Conservation (phyloP, 2,113 vertebrate species). For the Phalacrocorax pelagicus region DNA sequence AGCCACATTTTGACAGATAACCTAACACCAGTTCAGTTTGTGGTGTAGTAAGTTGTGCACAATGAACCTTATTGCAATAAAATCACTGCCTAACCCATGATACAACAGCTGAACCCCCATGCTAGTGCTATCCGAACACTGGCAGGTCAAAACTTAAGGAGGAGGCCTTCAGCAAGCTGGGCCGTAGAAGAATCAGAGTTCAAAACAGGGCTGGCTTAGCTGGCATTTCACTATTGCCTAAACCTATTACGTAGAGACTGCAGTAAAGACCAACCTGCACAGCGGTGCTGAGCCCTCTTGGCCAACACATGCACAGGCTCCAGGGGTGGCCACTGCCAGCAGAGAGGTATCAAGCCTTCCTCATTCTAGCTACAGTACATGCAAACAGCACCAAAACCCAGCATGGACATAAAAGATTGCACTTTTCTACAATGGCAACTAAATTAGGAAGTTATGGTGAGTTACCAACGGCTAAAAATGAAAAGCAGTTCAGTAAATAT, state of each 20-base stretch:
- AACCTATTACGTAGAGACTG: accelerated
- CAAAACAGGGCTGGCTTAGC: neutral
- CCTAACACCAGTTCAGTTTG: neutral
- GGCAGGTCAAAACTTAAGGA: neutral
- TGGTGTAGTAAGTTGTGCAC: neutral
- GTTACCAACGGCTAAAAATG: neutral
- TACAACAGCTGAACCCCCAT: neutral
- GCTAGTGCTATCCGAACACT: neutral
- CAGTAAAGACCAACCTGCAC: accelerated
- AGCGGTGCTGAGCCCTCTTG: neutral
- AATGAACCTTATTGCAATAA: neutral
- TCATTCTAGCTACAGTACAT: neutral
- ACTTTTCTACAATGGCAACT: neutral
- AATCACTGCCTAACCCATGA: neutral
- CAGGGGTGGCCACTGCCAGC: neutral
- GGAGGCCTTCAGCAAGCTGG: neutral
- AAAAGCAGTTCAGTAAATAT: neutral
- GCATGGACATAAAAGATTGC: neutral
- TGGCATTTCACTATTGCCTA: neutral
- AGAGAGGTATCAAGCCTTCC: neutral
- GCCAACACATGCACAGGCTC: neutral
- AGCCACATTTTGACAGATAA: neutral
- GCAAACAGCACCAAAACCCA: neutral
- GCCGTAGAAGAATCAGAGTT: neutral
- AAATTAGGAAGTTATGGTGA: neutral